A percentile compares a stretch with the other conserved stretches of the same genome.
These are phyloP conservation scores for Petrocephalus zakoni DNA, from an alignment of 2,113 vertebrate species.

Conservation along the genomic window DNA sequence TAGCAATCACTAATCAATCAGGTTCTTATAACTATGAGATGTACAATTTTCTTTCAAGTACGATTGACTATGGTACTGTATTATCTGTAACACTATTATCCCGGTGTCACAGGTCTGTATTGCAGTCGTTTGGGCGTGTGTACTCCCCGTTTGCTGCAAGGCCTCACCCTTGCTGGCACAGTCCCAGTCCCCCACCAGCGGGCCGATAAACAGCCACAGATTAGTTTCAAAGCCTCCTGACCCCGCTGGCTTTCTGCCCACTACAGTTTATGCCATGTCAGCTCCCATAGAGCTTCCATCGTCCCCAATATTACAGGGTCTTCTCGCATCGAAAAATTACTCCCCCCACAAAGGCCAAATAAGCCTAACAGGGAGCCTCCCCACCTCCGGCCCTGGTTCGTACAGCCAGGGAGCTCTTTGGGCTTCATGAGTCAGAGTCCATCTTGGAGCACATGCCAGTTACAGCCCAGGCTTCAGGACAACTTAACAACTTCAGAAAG, in stretches of 20 bases:
- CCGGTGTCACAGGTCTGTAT: background rate
- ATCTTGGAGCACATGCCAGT: background rate
- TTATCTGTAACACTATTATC: background rate
- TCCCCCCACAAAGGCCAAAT: too few species aligned
- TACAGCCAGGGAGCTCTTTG: background rate
- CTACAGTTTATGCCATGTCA: background rate
- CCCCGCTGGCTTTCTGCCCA: background rate
- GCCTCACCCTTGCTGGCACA: background rate
- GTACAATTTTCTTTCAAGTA: background rate
- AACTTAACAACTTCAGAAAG: background rate
- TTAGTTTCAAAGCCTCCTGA: background rate
- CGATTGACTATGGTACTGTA: background rate
- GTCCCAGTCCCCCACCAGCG: background rate
- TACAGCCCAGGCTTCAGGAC: background rate
- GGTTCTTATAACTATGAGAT: background rate
- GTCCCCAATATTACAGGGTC: background rate
- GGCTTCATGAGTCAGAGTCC: background rate
- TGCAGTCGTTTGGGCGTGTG: background rate
- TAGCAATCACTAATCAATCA: background rate
- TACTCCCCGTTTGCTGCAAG: background rate
- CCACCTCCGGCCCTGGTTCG: background rate
- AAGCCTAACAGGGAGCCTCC: too few species aligned
- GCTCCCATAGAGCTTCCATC: background rate
- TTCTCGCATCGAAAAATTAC: background rate
- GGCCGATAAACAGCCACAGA: background rate